These are phyloP conservation scores for Hippoglossus hippoglossus DNA, from an alignment of 2,797 vertebrate species.

Conservation along the genomic window DNA sequence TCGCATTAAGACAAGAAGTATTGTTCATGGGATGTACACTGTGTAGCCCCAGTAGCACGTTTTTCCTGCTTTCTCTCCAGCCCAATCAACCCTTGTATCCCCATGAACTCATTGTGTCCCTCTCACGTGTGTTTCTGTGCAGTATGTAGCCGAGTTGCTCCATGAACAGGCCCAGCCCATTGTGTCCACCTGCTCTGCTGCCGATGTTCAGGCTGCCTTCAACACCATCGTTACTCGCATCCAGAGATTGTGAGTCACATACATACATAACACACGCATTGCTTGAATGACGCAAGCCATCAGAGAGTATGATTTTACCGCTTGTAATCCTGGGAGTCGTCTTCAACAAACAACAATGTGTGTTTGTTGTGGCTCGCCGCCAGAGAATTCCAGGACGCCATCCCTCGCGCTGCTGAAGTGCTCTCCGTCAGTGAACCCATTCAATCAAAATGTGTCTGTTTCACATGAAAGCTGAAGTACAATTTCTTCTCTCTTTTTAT, in stretches of 20 bases:
- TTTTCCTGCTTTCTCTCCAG: conserved; percentile 23
- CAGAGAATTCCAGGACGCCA: conserved; percentile 33
- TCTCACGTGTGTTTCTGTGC: conserved; percentile 59
- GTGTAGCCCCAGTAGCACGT: not conserved
- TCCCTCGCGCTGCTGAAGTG: conserved; percentile 31
- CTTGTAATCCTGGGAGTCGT: conserved; percentile 3
- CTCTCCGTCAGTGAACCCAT: conserved; percentile 38
- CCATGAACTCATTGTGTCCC: conserved; percentile 34
- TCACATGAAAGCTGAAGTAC: conserved; percentile 33
- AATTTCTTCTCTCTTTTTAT: conserved; percentile 9
- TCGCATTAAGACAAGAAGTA: not conserved
- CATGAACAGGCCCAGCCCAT: conserved; percentile 85
- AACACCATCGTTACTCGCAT: conserved; percentile 88
- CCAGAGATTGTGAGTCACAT: conserved; percentile 86
- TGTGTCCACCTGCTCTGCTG: conserved; percentile 85
- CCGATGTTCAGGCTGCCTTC: conserved; percentile 87
- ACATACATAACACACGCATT: conserved; percentile 9
- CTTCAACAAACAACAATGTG: not conserved
- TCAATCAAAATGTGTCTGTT: conserved; percentile 36
- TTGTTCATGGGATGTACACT: not conserved
- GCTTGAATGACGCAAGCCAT: conserved; percentile 18
- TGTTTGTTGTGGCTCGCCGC: conserved; percentile 34
- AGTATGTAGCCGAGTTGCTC: conserved; percentile 85
- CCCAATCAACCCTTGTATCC: conserved; percentile 2
- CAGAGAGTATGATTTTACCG: conserved; percentile 7